Evolutionary conservation across 2,888 invertebrate genomes (phyloP).

Genomic region (Zelleria hepariella): DNA sequence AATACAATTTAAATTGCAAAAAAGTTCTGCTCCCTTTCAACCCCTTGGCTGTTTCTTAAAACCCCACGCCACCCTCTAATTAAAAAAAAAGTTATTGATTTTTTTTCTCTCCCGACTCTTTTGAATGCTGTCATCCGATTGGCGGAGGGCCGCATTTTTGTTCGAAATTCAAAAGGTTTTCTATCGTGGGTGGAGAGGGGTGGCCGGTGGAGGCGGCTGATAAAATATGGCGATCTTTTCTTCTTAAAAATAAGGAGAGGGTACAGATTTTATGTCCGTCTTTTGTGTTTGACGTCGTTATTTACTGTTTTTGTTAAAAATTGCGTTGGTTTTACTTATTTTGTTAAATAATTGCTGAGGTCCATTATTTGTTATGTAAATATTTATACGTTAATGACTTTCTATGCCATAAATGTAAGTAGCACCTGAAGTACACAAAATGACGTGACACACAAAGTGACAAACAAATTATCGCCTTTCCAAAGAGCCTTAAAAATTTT

Average conservation of each 20-base stretch:
- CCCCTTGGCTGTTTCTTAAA: neutral
- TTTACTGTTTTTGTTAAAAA: neutral
- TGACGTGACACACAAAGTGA: too few species aligned
- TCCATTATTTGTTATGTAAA: too few species aligned
- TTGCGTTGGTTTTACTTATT: neutral
- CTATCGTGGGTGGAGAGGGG: constrained; percentile 53
- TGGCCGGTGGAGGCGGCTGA: constrained; percentile 30
- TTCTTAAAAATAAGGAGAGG: constrained; percentile 39
- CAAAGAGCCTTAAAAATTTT: constrained; percentile 6
- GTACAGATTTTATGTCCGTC: constrained; percentile 15
- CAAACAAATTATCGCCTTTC: too few species aligned
- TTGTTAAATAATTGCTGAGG: too few species aligned
- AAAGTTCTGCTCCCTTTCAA: neutral
- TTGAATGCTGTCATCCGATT: constrained; percentile 26
- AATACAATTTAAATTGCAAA: neutral
- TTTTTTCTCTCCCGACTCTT: constrained; percentile 8
- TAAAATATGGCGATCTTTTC: constrained; percentile 40
- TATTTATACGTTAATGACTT: too few species aligned
- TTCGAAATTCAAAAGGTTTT: constrained; percentile 63
- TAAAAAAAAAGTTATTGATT: constrained; percentile 8
- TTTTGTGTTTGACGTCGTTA: neutral
- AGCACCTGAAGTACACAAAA: too few species aligned
- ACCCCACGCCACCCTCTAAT: constrained; percentile 6
- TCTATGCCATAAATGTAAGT: too few species aligned
- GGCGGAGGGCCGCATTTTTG: constrained; percentile 53